Conservation (phyloP, 1,140 invertebrate genomes). For the Drosophila malerkotliana region DNA sequence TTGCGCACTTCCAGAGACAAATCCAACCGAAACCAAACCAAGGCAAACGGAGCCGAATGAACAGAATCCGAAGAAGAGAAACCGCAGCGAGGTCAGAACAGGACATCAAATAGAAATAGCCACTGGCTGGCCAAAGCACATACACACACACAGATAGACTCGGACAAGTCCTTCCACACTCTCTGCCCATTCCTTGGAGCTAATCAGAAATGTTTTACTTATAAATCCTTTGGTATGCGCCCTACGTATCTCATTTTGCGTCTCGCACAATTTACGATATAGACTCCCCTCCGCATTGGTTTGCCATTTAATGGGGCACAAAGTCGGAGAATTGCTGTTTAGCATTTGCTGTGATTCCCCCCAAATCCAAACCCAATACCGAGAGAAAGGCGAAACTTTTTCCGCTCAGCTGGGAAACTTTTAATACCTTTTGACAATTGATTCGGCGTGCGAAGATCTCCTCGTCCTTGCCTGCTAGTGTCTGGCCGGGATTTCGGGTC, state of each 20-base stretch:
- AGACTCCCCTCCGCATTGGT: constrained; percentile 64
- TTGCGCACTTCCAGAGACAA: constrained; percentile 62
- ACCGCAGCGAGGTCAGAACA: constrained; percentile 76
- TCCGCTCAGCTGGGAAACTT: constrained; percentile 60
- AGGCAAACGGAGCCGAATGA: constrained; percentile 7
- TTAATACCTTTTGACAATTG: constrained; percentile 82
- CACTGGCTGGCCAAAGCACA: constrained; percentile 32
- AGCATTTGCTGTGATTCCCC: constrained; percentile 71
- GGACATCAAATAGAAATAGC: constrained; percentile 76
- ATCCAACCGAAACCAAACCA: constrained; percentile 5
- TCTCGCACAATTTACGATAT: constrained; percentile 81
- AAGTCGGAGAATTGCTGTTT: constrained; percentile 59
- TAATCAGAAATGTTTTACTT: constrained; percentile 82
- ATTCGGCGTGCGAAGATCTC: constrained; percentile 51
- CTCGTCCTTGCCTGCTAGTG: constrained; percentile 4
- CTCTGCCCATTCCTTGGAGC: constrained; percentile 18
- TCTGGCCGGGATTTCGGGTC: constrained; percentile 3
- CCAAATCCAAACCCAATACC: background rate
- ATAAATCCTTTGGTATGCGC: constrained; percentile 79
- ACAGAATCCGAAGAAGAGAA: constrained; percentile 26
- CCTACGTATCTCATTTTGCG: constrained; percentile 80
- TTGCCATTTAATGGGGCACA: constrained; percentile 69
- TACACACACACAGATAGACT: background rate
- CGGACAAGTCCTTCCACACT: background rate
- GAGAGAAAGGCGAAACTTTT: constrained; percentile 54